Conservation (phyloP, 2,113 vertebrate species). For the Burhinus bistriatus region DNA sequence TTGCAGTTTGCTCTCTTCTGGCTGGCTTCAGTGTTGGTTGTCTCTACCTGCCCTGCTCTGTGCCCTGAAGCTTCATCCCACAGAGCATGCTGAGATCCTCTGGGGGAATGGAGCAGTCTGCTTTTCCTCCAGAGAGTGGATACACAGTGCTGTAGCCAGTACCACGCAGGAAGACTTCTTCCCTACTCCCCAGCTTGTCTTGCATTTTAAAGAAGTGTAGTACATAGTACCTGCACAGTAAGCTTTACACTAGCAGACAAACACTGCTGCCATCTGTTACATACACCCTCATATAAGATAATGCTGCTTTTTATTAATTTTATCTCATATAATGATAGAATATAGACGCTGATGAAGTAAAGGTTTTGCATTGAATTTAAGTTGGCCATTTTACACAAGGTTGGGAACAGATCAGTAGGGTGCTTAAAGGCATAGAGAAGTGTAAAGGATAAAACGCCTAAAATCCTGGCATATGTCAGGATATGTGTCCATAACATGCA, state of each 20-base stretch:
- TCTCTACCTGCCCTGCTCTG: background rate
- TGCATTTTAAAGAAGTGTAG: background rate
- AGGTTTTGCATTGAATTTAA: background rate
- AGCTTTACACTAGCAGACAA: background rate
- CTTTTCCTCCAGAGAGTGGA: background rate
- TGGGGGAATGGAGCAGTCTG: background rate
- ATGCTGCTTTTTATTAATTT: background rate
- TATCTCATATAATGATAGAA: background rate
- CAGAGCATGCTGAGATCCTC: background rate
- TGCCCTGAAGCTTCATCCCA: background rate
- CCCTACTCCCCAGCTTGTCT: background rate
- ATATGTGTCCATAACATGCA: background rate
- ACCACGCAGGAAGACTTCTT: background rate
- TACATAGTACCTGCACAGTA: background rate
- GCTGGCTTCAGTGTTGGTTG: background rate
- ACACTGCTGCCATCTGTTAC: background rate
- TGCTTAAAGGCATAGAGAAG: background rate
- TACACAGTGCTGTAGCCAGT: background rate
- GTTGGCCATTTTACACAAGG: background rate
- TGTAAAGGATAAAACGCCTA: background rate
- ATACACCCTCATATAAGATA: background rate
- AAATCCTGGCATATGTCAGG: background rate
- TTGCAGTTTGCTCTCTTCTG: background rate
- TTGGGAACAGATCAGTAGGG: background rate
- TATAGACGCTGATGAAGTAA: background rate